Evolutionary conservation across 2,797 vertebrate species (phyloP).

Genomic region (Pteropus rufus): DNA sequence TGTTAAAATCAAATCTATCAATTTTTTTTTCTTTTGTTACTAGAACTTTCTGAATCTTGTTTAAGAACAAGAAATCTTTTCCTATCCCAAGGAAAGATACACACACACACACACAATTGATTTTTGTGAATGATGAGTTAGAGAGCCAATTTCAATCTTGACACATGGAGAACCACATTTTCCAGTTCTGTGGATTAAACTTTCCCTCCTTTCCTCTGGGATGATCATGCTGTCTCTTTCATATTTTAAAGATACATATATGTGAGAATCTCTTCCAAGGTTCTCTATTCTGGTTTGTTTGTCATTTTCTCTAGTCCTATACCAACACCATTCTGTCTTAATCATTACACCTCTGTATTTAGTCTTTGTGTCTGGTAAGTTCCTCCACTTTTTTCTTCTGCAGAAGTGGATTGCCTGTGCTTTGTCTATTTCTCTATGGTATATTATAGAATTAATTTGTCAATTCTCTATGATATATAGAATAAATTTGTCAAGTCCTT

Average conservation of each 20-base stretch:
- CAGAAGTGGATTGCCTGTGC: neutral
- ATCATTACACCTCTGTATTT: neutral
- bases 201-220: neutral
- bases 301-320: neutral
- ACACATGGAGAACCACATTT: neutral
- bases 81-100: neutral
- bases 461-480: neutral
- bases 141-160: neutral
- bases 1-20: neutral
- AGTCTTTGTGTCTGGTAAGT: neutral
- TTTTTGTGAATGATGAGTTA: slow-evolving; percentile 7
- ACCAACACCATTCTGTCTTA: neutral
- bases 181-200: neutral
- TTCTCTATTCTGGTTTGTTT: neutral
- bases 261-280: neutral
- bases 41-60: neutral
- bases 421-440: neutral
- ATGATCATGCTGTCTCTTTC: neutral
- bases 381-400: neutral
- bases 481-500: neutral
- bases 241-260: neutral
- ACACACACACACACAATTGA: neutral
- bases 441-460: neutral
- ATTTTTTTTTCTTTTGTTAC: neutral
- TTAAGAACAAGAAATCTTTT: slow-evolving; percentile 7